phyloP scores from a whole-genome alignment of 2,113 vertebrate species.

The Tamias sibiricus region DNA sequence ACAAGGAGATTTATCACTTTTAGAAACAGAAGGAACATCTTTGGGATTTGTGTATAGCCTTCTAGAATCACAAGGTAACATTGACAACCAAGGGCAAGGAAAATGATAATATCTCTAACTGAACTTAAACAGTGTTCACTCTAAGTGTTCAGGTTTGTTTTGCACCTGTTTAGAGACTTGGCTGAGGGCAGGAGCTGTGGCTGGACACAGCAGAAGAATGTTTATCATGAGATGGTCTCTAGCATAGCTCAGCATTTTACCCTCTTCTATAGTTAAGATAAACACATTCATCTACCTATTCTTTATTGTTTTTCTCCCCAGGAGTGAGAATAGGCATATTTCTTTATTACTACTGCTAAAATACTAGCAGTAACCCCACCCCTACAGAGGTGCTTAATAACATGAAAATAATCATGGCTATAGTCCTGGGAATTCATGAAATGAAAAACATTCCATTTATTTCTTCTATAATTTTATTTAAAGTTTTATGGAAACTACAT shows the following conservation, averaged over 20 bases:
- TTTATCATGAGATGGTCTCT: no score
- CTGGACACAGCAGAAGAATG: no score
- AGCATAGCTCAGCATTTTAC: no score
- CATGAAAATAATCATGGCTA: neutral
- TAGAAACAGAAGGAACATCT: neutral
- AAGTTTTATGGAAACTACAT: slow-evolving; percentile 58
- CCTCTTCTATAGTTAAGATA: no score
- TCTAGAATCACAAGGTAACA: neutral
- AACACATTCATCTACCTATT: no score
- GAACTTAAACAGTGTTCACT: neutral
- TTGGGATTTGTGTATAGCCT: neutral
- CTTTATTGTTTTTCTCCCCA: neutral
- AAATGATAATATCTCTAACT: neutral
- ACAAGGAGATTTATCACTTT: neutral
- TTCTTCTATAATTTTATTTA: slow-evolving; percentile 63
- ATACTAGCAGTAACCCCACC: neutral
- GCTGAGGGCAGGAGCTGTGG: neutral
- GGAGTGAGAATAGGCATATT: neutral
- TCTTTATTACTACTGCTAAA: neutral
- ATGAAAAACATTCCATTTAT: neutral
- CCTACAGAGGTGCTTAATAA: neutral
- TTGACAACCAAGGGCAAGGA: neutral
- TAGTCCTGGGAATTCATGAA: neutral
- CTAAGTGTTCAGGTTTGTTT: neutral
- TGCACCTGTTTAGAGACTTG: no score